Percentiles rank a stretch among this genome's conserved stretches.
These are phyloP conservation scores for Forpus xanthops DNA, from an alignment of 2,797 vertebrate genomes.

Conservation along the genomic window DNA sequence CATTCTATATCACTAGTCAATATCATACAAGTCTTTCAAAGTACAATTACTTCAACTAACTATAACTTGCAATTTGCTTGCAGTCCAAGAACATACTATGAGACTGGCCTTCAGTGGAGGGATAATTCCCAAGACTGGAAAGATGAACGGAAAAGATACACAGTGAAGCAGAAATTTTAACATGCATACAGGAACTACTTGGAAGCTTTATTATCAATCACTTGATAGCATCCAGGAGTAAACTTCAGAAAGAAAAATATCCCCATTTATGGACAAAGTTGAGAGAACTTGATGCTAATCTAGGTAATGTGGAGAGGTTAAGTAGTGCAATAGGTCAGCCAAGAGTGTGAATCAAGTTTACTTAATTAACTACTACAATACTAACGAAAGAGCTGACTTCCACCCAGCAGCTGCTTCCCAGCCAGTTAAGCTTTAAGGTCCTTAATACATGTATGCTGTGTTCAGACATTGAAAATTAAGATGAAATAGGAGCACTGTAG, in stretches of 20 bases:
- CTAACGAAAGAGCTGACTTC: neutral
- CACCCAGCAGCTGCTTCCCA: neutral
- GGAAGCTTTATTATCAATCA: neutral
- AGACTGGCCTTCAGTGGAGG: neutral
- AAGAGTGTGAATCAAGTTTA: neutral
- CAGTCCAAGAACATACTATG: neutral
- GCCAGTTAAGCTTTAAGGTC: neutral
- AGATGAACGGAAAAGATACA: neutral
- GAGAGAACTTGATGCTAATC: neutral
- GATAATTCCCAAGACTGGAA: neutral
- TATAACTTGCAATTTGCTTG: neutral
- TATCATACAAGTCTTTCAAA: neutral
- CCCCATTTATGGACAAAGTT: neutral
- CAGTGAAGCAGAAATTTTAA: neutral
- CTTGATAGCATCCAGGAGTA: neutral
- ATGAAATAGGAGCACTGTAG: neutral
- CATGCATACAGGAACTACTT: neutral
- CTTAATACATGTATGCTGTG: neutral
- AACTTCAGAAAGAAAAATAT: neutral
- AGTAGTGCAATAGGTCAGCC: neutral
- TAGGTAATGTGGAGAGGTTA: neutral
- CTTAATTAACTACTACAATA: neutral
- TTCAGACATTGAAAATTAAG: neutral
- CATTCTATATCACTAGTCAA: neutral
- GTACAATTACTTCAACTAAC: neutral